Evolutionary conservation across 2,888 invertebrate species (phyloP), one percentile per base, ranked within the genome.

Genomic region (Biston stratarius): DNA sequence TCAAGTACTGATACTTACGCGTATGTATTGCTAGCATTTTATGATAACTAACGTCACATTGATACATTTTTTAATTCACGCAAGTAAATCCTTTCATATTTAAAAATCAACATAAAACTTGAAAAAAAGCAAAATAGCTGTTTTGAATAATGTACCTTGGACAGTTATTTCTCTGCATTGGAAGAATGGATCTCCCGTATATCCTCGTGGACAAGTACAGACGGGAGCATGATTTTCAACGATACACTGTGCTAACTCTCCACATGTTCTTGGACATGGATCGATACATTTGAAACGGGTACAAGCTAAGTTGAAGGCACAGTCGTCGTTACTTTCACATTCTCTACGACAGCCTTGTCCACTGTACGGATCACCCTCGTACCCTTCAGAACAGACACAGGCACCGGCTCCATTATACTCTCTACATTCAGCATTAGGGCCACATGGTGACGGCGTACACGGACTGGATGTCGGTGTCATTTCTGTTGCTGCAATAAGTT

Each of bases 371-470:
- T 98, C 97, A 42, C 98, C 98, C 77, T 97, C 96, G 77, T 96
- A 97, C 34, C 97, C 97, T 62, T 95, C 94, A 7, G 96, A 96
- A 81, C 98, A 98, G 38, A 95, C 95, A 82, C 98, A 98, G 45
- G 98, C 97, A n/a, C 97, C 97, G 0, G 97, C 97, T 11, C 96
- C 96, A 78, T 97, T 97, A 72, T 95, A 94, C 87, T 97, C 97
- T 8, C 97, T 95, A 78, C 97, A 98, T 87, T 97, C 97, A 3
- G 97, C 97, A 78, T 97, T 97, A 6, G 96, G 96, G 47, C 98
- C 98, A 82, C 98, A 98, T 1, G 97, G 97, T 64, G 97, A 97
- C 58, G 97, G 97, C 62, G 94, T 94, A 80, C 98, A 97, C 6
- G 98, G 97, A 74, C 97, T 96, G n/a, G 95, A 85, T 51, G 95